phyloP scores from a whole-genome alignment of 2,888 invertebrate species.

The Lysandra coridon region DNA sequence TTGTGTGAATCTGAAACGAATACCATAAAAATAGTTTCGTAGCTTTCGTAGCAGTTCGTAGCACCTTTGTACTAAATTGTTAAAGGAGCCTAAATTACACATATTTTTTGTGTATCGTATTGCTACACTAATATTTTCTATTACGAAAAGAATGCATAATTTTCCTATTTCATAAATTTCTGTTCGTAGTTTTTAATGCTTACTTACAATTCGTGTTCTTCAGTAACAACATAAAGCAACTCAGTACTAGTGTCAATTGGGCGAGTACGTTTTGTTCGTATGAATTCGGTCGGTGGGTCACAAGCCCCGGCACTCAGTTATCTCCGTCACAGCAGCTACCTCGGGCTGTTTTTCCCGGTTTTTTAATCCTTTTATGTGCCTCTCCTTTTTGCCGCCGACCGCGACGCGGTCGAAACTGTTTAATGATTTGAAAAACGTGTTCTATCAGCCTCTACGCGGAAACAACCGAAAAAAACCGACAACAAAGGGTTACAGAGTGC shows the following conservation, averaged over 20 bases:
- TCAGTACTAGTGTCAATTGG: conserved; percentile 4
- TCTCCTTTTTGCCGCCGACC: conserved; percentile 63
- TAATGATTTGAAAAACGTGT: conserved; percentile 82
- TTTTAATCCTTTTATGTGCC: conserved; percentile 60
- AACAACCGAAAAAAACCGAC: conserved; percentile 78
- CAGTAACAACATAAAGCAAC: not conserved
- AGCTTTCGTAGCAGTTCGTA: not conserved
- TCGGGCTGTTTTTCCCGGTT: conserved; percentile 57
- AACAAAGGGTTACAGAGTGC: conserved; percentile 74
- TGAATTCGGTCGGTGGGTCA: conserved; percentile 23
- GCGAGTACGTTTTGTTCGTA: not conserved
- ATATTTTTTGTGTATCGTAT: no score
- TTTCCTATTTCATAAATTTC: not conserved
- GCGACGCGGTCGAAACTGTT: conserved; percentile 75
- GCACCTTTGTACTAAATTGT: not conserved
- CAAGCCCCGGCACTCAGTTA: conserved; percentile 44
- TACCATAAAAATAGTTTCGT: not conserved
- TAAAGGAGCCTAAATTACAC: not conserved
- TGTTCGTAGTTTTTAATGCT: not conserved
- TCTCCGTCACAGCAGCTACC: conserved; percentile 64
- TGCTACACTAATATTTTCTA: no score
- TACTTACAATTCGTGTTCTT: not conserved
- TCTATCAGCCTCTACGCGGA: conserved; percentile 79
- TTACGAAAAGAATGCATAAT: no score
- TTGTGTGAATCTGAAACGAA: no score